phyloP scores from a whole-genome alignment of 2,888 invertebrate genomes.

The Atherix ibis region DNA sequence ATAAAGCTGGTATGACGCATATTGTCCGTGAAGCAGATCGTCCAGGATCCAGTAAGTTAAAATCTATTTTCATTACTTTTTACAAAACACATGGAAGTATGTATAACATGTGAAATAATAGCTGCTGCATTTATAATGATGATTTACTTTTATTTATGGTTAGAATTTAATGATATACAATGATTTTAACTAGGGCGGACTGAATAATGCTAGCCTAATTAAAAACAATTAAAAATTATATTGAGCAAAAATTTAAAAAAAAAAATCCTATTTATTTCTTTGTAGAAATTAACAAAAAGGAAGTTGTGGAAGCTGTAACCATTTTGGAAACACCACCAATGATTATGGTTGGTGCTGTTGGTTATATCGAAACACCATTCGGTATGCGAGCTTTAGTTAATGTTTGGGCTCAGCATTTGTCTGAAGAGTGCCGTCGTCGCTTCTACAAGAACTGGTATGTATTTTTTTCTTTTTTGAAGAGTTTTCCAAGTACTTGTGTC shows the following conservation, averaged over 20 bases:
- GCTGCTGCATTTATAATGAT: conserved; percentile 9
- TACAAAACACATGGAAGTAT: too few species aligned
- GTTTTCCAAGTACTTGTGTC: too few species aligned
- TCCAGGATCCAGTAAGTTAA: conserved; percentile 89
- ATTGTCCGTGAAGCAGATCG: conserved; percentile 96
- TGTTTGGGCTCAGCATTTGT: conserved; percentile 97
- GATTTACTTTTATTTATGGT: conserved; percentile 11
- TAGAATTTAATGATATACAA: conserved; percentile 14
- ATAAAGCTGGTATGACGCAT: conserved; percentile 99
- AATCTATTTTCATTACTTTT: too few species aligned
- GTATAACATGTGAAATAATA: too few species aligned
- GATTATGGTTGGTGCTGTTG: conserved; percentile 93
- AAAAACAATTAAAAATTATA: background rate
- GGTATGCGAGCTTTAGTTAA: conserved; percentile 90
- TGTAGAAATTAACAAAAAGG: conserved; percentile 97
- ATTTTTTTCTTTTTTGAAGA: conserved; percentile 7
- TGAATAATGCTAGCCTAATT: conserved; percentile 19
- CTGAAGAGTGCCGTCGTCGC: conserved; percentile 94
- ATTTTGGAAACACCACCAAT: conserved; percentile 97
- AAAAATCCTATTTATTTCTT: too few species aligned
- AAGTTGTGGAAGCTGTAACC: conserved; percentile 97
- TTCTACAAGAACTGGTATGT: conserved; percentile 99
- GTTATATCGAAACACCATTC: conserved; percentile 97
- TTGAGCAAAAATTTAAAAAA: too few species aligned
- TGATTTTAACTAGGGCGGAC: conserved; percentile 37